phyloP scores from a whole-genome alignment of 2,888 invertebrate species.

The Lasioglossum leucozonium region DNA sequence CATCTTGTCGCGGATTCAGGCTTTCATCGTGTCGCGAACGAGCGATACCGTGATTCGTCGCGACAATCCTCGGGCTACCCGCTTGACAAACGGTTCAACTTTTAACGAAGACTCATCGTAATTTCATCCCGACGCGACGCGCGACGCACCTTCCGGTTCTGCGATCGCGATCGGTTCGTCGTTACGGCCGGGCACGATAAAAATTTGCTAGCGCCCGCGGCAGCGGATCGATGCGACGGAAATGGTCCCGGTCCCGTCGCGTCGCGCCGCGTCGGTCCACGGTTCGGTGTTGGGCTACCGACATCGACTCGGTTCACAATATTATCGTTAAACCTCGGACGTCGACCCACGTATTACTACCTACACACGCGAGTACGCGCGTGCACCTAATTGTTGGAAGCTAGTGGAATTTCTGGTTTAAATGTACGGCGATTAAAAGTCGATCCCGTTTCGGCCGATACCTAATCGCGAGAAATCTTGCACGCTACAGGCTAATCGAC shows the following conservation, averaged over 20 bases:
- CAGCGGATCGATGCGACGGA: constrained; percentile 21
- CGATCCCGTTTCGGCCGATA: too few species aligned
- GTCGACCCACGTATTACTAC: neutral
- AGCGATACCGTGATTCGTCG: neutral
- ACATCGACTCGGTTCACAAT: neutral
- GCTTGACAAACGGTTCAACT: constrained; percentile 22
- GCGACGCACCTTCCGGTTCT: neutral
- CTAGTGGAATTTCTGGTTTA: constrained; percentile 9
- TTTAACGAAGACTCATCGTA: constrained; percentile 33
- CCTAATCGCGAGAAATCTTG: too few species aligned
- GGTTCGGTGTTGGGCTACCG: neutral
- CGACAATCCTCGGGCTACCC: neutral
- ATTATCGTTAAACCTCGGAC: constrained; percentile 1
- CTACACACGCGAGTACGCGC: neutral
- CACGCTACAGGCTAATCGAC: too few species aligned
- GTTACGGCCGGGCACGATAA: constrained; percentile 6
- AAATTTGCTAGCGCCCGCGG: constrained; percentile 15
- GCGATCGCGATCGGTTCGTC: neutral
- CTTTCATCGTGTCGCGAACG: neutral
- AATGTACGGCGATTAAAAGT: neutral
- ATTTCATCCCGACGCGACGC: neutral
- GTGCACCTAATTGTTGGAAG: constrained; percentile 21
- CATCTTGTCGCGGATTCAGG: neutral
- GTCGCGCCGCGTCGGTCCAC: neutral
- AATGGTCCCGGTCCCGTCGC: too few species aligned